These are phyloP conservation scores for Nerophis ophidion DNA, from an alignment of 2,113 vertebrate species.

Conservation along the genomic window DNA sequence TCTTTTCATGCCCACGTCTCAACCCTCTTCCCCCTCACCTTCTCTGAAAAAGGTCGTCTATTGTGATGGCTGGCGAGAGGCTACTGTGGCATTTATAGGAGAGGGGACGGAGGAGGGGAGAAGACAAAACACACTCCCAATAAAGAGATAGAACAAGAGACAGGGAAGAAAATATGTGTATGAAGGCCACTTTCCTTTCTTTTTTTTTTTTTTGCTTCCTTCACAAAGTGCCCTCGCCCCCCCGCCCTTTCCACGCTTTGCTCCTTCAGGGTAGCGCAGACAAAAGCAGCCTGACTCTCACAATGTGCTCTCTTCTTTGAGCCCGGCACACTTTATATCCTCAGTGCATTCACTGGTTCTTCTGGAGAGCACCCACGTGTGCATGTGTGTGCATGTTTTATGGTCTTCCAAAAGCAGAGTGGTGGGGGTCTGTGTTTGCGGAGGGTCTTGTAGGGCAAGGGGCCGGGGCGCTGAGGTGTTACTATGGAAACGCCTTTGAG, in stretches of 20 bases:
- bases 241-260: conserved; percentile 25
- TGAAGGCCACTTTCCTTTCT: conserved; percentile 60
- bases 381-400: conserved; percentile 28
- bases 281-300: conserved; percentile 60
- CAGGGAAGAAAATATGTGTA: conserved; percentile 71
- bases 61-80: conserved; percentile 70
- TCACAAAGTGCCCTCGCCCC: conserved; percentile 43
- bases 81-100: conserved; percentile 77
- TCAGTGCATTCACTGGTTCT: conserved; percentile 58
- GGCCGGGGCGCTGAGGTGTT: conserved; percentile 55
- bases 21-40: conserved; percentile 23
- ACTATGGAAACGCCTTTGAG: conserved; percentile 69
- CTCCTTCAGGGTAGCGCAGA: conserved; percentile 61
- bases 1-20: conserved; percentile 34
- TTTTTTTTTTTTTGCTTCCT: conserved; percentile 35
- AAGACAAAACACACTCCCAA: conserved; percentile 74
- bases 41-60: conserved; percentile 69
- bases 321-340: conserved; percentile 68
- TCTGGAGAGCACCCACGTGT: conserved; percentile 51
- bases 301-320: conserved; percentile 58
- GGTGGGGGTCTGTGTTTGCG: conserved; percentile 54
- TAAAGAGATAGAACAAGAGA: conserved; percentile 76
- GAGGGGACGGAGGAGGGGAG: conserved; percentile 46
- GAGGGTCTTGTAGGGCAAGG: conserved; percentile 59
- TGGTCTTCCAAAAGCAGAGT: conserved; percentile 42